A percentile compares a stretch with the other conserved stretches of the same genome.
These are phyloP conservation scores for Protobothrops flavoviridis DNA, from an alignment of 2,113 vertebrate genomes.

Conservation along the genomic window DNA sequence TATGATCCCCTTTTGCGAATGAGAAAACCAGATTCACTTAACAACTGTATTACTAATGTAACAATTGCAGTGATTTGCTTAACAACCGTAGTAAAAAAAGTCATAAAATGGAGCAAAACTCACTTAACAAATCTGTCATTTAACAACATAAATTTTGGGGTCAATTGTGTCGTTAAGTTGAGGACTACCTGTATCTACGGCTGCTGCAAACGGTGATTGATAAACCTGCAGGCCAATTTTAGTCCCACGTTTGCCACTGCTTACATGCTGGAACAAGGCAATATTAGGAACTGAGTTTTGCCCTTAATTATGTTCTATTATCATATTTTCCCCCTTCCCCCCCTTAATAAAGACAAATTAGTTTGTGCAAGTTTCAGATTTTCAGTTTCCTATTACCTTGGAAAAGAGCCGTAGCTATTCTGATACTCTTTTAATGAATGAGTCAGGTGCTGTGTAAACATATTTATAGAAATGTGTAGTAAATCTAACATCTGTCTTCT, in stretches of 20 bases:
- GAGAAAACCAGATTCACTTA: too few relatives aligned
- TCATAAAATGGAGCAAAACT: too few relatives aligned
- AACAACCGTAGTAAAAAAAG: too few relatives aligned
- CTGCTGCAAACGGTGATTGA: neutral
- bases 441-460: neutral
- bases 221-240: neutral
- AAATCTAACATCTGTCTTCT: neutral
- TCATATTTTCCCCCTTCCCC: neutral
- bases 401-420: neutral
- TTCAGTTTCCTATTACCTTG: neutral
- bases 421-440: neutral
- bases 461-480: neutral
- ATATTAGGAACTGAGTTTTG: neutral
- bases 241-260: neutral
- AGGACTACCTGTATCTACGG: neutral
- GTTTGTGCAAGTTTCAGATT: neutral
- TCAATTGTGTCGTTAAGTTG: too few relatives aligned
- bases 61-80: too few relatives aligned
- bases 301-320: neutral
- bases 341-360: neutral
- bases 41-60: too few relatives aligned
- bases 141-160: too few relatives aligned
- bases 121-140: too few relatives aligned
- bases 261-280: neutral
- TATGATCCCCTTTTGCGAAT: too few relatives aligned